Percentiles rank a stretch among this genome's conserved stretches.
These are phyloP conservation scores for Drosophila helvetica DNA, from an alignment of 2,888 invertebrate species.

Conservation along the genomic window DNA sequence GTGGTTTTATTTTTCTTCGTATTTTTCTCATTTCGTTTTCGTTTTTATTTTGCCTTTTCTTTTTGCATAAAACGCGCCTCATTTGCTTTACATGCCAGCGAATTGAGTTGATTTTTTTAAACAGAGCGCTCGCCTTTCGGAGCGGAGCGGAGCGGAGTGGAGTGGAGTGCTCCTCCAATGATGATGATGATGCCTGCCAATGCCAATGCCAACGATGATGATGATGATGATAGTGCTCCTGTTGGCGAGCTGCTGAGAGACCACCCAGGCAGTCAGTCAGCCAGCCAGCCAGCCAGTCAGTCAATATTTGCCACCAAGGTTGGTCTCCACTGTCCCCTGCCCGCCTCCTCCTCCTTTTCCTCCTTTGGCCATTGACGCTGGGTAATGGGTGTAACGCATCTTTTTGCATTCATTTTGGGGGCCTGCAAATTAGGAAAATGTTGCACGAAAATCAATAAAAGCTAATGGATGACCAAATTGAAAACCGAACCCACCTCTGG, in stretches of 20 bases:
- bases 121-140: conserved; percentile 18
- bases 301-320: conserved; percentile 32
- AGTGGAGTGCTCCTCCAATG: conserved; percentile 12
- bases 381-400: conserved; percentile 1
- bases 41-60: conserved; percentile 27
- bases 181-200: neutral
- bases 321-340: neutral
- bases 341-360: neutral
- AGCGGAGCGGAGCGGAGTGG: too few species aligned
- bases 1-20: conserved; percentile 8
- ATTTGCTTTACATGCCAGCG: conserved; percentile 73
- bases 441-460: conserved; percentile 74
- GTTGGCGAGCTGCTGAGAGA: conserved; percentile 14
- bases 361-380: neutral
- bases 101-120: conserved; percentile 67
- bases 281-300: conserved; percentile 9
- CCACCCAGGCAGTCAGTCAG: conserved; percentile 31
- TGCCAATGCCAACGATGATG: neutral
- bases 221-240: conserved; percentile 15
- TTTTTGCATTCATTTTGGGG: conserved; percentile 37
- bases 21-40: conserved; percentile 28
- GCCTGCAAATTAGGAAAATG: conserved; percentile 75
- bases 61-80: conserved; percentile 77
- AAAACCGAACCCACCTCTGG: conserved; percentile 32
- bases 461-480: conserved; percentile 71